A percentile compares a stretch with the other conserved stretches of the same genome.
phyloP scores from a whole-genome alignment of 2,888 invertebrate genomes.

The Busseola fusca region DNA sequence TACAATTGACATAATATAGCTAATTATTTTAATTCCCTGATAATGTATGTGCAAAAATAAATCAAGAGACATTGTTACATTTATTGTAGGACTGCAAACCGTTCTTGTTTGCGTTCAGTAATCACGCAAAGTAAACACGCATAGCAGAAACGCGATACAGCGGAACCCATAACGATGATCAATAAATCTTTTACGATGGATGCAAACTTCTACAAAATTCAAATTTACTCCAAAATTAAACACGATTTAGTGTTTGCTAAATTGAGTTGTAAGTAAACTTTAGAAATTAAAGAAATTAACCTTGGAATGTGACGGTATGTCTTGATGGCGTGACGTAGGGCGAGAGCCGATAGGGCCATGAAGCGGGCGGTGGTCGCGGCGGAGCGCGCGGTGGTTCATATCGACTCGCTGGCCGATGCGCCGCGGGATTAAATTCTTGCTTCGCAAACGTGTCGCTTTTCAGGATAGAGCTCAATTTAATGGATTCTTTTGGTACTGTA shows the following conservation, averaged over 20 bases:
- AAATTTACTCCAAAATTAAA: conserved; percentile 84
- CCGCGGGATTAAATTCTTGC: conserved; percentile 92
- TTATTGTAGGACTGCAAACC: conserved; percentile 58
- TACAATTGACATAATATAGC: conserved; percentile 13
- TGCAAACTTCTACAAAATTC: conserved; percentile 65
- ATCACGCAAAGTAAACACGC: conserved; percentile 68
- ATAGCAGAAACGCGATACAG: conserved; percentile 68
- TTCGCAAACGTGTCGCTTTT: conserved; percentile 89
- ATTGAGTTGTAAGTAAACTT: conserved; percentile 64
- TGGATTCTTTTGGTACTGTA: conserved; percentile 76
- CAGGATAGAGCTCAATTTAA: conserved; percentile 86
- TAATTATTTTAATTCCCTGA: background rate
- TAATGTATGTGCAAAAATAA: conserved; percentile 10
- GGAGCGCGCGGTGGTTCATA: conserved; percentile 92
- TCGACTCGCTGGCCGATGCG: conserved; percentile 93
- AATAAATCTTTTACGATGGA: conserved; percentile 73
- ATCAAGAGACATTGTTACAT: conserved; percentile 27
- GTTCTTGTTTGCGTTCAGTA: conserved; percentile 44
- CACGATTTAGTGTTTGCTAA: conserved; percentile 54
- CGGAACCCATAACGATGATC: conserved; percentile 73
- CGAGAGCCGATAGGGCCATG: conserved; percentile 82
- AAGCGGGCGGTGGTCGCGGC: conserved; percentile 85
- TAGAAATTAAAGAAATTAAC: conserved; percentile 89
- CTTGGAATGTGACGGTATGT: conserved; percentile 93
- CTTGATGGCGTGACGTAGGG: conserved; percentile 88